Base-by-base conservation (phyloP, 2,888 invertebrate genomes). In the Dryobota labecula region DNA sequence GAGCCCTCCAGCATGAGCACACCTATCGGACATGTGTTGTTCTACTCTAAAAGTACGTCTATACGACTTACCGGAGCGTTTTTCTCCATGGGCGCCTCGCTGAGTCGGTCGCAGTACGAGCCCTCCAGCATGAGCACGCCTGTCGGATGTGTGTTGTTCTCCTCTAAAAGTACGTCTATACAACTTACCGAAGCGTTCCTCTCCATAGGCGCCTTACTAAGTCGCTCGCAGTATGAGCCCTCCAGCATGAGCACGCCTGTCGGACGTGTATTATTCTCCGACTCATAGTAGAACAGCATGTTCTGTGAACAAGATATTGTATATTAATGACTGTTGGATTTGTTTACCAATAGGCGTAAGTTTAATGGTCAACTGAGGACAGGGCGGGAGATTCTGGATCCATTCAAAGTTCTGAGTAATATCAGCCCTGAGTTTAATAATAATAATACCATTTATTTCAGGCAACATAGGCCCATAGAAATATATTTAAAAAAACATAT, bases 251-350 rank as follows among this genome's bases (percentile, higher is more conserved):
- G 96, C 27, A 98, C 97, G 0, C 99, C 99, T 0, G 98, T 98
- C 0, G 98, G 98, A 45, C 98, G 96, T 30, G 96, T 96, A 86
- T 97, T 97, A 88, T 97, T 96, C 89, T 99, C 98, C 65, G 97
- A 98, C 90, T 99, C 99, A 94, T 98, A 99, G 96, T 99, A 99
- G 94, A 99, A 99, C 84, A 99, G 94, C 87, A 99, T 94, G 94
- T 99, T 99, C 98, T 99, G 76, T 13, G 97, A 49, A 74, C 24
- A 73, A 73, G 49, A n/a, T 1, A 2, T 30, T 13, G 41, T 24
- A 9, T 15, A 7, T 63, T 27, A 66, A 24, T 33, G 18, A 20
- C 43, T 49, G 2, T 20, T 18, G 2, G 2, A n/a, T 20, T 18
- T 41, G 2, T 24, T 15, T 27, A 8, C 5, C 5, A 13, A 36